Conservation (phyloP, 2,113 vertebrate genomes). For the Ictalurus furcatus region DNA sequence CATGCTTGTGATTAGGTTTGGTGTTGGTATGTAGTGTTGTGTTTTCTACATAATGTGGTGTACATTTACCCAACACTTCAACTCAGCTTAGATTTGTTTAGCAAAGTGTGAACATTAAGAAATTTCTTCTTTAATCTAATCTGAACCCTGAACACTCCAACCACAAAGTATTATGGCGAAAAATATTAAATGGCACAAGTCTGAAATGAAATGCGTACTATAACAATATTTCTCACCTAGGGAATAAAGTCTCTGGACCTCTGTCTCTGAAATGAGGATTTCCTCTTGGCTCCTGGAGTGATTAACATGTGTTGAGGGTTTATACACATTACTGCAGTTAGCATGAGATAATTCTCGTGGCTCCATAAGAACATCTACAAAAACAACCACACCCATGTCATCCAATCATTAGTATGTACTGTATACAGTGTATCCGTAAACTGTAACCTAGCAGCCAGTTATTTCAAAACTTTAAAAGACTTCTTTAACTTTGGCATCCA, state of each 20-base stretch:
- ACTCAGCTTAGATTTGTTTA: background rate
- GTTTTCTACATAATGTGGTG: background rate
- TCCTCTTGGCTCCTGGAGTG: conserved; percentile 61
- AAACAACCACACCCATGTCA: conserved; percentile 15
- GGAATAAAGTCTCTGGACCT: conserved; percentile 67
- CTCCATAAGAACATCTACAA: conserved; percentile 68
- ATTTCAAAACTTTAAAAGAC: background rate
- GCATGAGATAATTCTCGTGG: conserved; percentile 61
- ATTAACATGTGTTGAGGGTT: conserved; percentile 59
- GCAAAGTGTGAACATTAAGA: background rate
- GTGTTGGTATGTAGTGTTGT: background rate
- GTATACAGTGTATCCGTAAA: background rate
- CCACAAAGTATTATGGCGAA: background rate
- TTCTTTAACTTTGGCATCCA: background rate
- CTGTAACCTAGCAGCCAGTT: background rate
- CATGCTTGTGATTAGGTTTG: background rate
- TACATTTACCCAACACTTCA: background rate
- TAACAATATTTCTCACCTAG: conserved; percentile 60
- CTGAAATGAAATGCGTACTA: background rate
- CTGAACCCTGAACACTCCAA: background rate
- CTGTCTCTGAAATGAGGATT: conserved; percentile 70
- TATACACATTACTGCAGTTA: conserved; percentile 66
- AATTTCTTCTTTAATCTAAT: background rate
- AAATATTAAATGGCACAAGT: background rate
- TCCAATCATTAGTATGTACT: background rate